Percentiles rank a stretch among this genome's conserved stretches.
These are phyloP conservation scores for Echeneis naucrates DNA, from an alignment of 2,797 vertebrate genomes.

Conservation along the genomic window DNA sequence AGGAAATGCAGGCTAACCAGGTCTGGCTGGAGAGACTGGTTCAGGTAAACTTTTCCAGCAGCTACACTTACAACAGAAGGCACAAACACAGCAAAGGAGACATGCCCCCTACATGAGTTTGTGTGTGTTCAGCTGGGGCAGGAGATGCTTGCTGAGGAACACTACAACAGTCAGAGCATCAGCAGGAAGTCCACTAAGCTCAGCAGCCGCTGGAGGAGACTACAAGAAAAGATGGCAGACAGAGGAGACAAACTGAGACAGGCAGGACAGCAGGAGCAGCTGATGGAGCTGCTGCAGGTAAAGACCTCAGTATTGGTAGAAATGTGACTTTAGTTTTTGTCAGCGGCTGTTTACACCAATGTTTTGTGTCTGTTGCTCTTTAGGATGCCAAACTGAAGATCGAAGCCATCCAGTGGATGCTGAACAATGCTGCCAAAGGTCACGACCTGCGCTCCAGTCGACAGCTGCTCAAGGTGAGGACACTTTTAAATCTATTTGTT, in stretches of 20 bases:
- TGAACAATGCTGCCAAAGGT: slow-evolving; percentile 84
- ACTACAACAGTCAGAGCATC: slow-evolving; percentile 78
- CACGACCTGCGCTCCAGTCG: slow-evolving; percentile 88
- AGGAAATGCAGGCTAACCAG: slow-evolving; percentile 88
- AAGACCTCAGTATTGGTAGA: not conserved
- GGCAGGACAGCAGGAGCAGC: slow-evolving; percentile 89
- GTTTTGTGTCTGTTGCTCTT: not conserved
- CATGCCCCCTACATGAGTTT: not conserved
- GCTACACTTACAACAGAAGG: too few relatives aligned
- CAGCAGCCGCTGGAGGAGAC: slow-evolving; percentile 83
- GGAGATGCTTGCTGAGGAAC: slow-evolving; percentile 80
- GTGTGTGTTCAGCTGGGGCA: slow-evolving; percentile 80
- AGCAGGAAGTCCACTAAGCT: slow-evolving; percentile 80
- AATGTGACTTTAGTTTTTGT: too few relatives aligned
- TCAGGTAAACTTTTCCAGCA: slow-evolving; percentile 76
- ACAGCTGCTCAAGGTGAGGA: slow-evolving; percentile 82
- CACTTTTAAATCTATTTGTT: not conserved
- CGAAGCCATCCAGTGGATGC: slow-evolving; percentile 87
- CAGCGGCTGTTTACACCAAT: too few relatives aligned
- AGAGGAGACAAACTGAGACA: slow-evolving; percentile 88
- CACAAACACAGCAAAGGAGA: not conserved
- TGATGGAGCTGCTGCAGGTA: slow-evolving; percentile 89
- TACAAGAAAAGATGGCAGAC: slow-evolving; percentile 88
- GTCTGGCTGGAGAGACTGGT: slow-evolving; percentile 83
- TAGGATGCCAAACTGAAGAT: slow-evolving; percentile 91